phyloP scores from a whole-genome alignment of 2,888 invertebrate species.

The Phengaris alcon region DNA sequence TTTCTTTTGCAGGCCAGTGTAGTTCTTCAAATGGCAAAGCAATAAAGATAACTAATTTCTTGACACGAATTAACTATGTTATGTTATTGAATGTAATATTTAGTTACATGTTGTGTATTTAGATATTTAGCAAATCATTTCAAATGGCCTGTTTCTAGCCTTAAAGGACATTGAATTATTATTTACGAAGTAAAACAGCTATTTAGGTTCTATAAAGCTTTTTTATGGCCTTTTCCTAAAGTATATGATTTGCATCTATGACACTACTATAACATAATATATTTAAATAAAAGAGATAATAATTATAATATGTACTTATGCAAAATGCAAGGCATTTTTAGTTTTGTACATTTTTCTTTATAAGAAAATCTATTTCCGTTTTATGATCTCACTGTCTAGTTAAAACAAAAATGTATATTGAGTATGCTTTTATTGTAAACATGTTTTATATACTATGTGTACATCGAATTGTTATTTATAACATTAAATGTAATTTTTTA shows the following conservation, averaged over 20 bases:
- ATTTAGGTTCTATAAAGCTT: neutral
- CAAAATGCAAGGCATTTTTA: neutral
- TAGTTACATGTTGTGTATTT: conserved; percentile 9
- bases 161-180: conserved; percentile 13
- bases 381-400: neutral
- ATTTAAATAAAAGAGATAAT: too few species aligned
- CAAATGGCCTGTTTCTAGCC: conserved; percentile 9
- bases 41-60: neutral
- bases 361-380: neutral
- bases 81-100: neutral
- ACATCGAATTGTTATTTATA: conserved; percentile 30
- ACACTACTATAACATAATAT: too few species aligned
- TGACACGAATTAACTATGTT: neutral
- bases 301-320: neutral
- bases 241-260: too few species aligned
- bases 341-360: neutral
- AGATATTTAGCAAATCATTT: neutral
- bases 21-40: neutral
- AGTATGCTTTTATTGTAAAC: conserved; percentile 29
- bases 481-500: conserved; percentile 36
- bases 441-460: conserved; percentile 26
- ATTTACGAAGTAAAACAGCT: neutral
- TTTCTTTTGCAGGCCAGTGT: too few species aligned
- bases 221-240: too few species aligned
- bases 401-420: conserved; percentile 18